These are phyloP conservation scores for Nasonia longicornis DNA, from an alignment of 1,140 invertebrate genomes.

Conservation along the genomic window DNA sequence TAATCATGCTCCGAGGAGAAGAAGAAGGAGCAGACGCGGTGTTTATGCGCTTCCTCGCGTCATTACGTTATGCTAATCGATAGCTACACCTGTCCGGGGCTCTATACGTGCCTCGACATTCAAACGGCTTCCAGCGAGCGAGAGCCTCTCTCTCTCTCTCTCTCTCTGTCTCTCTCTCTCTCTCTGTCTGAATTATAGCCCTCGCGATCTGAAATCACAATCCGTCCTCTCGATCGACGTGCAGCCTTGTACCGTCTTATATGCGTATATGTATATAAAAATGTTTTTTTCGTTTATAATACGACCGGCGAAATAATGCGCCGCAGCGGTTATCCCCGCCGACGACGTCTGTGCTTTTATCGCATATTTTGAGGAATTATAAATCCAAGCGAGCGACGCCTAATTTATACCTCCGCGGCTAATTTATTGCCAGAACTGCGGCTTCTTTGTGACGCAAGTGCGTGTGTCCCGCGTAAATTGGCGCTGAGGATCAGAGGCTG, in stretches of 20 bases:
- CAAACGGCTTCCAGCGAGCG: constrained; percentile 37
- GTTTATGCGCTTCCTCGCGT: constrained; percentile 49
- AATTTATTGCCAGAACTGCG: background rate
- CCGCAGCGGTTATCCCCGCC: background rate
- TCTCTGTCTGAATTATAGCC: constrained; percentile 47
- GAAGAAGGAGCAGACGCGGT: constrained; percentile 35
- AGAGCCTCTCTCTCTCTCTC: no score
- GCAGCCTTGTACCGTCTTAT: background rate
- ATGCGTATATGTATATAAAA: background rate
- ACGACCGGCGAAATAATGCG: background rate
- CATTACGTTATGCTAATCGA: constrained; percentile 58
- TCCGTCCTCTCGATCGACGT: constrained; percentile 2
- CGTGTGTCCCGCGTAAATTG: constrained; percentile 1
- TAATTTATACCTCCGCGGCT: constrained; percentile 4
- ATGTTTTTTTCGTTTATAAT: background rate
- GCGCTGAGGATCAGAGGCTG: background rate
- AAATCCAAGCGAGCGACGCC: background rate
- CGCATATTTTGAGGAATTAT: constrained; percentile 17
- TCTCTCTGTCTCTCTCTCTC: no score
- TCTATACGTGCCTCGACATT: constrained; percentile 39
- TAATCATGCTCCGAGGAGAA: constrained; percentile 42
- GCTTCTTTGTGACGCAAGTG: background rate
- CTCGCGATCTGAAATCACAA: constrained; percentile 35
- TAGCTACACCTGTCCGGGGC: constrained; percentile 52
- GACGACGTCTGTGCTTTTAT: background rate